Evolutionary conservation across 2,113 vertebrate species (phyloP).

Genomic region (Blennius ocellaris): DNA sequence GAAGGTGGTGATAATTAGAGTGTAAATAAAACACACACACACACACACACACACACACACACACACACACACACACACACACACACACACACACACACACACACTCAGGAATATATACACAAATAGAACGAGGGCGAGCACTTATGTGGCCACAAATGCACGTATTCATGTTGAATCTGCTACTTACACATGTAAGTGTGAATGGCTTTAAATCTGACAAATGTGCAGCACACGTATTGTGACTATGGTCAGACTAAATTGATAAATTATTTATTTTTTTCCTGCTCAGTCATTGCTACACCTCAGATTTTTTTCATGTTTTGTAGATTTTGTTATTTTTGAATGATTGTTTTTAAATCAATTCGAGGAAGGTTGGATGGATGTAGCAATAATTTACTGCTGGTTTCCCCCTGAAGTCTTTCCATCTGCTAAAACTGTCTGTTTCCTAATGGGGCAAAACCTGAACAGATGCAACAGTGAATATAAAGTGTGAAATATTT

Average conservation of each 20-base stretch:
- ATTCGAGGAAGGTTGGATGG: constrained; percentile 15
- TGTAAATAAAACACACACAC: constrained; percentile 23
- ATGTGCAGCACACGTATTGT: not conserved
- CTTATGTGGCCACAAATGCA: not conserved
- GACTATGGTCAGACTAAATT: not conserved
- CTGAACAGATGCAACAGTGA: constrained; percentile 62
- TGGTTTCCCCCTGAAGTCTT: constrained; percentile 45
- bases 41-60: not conserved
- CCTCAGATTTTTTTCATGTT: not conserved
- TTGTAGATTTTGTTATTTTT: not conserved
- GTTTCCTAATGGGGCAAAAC: constrained; percentile 70
- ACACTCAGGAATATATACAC: not conserved
- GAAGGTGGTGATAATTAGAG: constrained; percentile 29
- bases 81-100: constrained; percentile 24
- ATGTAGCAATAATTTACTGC: constrained; percentile 51
- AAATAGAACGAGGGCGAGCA: not conserved
- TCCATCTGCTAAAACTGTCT: constrained; percentile 64
- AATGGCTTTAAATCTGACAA: not conserved
- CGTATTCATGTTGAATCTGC: not conserved
- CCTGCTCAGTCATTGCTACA: not conserved
- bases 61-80: constrained; percentile 17
- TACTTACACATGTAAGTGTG: not conserved
- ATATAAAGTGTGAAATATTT: constrained; percentile 23
- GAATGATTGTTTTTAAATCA: constrained; percentile 11
- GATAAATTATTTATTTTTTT: too few species aligned